Conservation (phyloP, 92 coral and sea anemone genomes). For the Porites divaricata region DNA sequence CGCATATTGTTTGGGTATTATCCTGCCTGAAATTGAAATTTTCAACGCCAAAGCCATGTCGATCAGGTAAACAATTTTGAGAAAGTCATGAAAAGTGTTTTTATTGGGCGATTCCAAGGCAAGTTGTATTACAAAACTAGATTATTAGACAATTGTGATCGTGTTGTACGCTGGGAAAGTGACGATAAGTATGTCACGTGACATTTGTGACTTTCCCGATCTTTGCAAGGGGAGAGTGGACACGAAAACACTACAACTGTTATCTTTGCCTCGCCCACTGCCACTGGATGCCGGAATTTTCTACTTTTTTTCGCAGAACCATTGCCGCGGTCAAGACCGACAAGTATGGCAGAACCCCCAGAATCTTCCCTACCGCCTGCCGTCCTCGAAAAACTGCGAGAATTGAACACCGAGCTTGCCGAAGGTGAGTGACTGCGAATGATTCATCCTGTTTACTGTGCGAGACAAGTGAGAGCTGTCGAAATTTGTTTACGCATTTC, state of each 20-base stretch:
- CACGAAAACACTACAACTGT: conserved; percentile 30
- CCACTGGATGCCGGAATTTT: conserved; percentile 92
- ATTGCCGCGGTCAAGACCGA: conserved; percentile 75
- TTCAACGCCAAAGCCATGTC: too few relatives aligned
- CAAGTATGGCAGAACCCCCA: conserved; percentile 93
- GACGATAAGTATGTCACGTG: conserved; percentile 33
- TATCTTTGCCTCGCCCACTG: conserved; percentile 87
- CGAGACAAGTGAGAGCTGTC: background rate
- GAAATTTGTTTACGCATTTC: conserved; percentile 1
- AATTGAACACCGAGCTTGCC: conserved; percentile 89
- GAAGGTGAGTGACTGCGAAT: conserved; percentile 83
- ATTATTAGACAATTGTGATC: background rate
- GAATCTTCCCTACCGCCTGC: conserved; percentile 92
- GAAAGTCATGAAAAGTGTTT: background rate
- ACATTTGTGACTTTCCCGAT: background rate
- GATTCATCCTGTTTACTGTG: background rate
- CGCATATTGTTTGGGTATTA: background rate
- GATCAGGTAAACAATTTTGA: too few relatives aligned
- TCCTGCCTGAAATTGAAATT: background rate
- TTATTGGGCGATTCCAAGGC: too few relatives aligned
- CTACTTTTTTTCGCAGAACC: conserved; percentile 76
- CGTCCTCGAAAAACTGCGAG: conserved; percentile 90
- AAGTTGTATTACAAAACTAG: background rate
- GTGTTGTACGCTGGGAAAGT: conserved; percentile 45
- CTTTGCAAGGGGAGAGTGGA: background rate